phyloP scores from a whole-genome alignment of 2,888 invertebrate genomes.

The Sympetrum striolatum region DNA sequence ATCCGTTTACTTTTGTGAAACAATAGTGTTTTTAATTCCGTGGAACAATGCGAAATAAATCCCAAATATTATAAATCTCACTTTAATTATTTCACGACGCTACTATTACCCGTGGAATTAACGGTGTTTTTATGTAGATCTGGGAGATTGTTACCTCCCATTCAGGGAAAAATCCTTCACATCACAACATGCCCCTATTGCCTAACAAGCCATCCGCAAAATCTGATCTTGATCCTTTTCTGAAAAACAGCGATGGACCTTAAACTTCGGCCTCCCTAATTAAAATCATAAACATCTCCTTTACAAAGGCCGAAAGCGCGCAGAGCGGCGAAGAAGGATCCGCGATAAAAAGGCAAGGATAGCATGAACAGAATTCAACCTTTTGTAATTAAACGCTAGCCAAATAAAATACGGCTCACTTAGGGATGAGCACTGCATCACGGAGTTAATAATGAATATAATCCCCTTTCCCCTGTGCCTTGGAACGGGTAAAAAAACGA shows the following conservation, averaged over 20 bases:
- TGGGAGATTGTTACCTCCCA: background rate
- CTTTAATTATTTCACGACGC: no score
- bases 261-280: background rate
- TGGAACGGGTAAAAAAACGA: background rate
- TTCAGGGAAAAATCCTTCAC: background rate
- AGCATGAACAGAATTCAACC: background rate
- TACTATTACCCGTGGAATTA: no score
- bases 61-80: no score
- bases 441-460: background rate
- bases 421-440: background rate
- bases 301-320: background rate
- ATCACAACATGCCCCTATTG: background rate
- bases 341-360: background rate
- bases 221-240: background rate
- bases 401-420: background rate
- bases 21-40: no score
- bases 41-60: no score
- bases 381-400: background rate
- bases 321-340: background rate
- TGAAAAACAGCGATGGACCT: background rate
- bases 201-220: background rate
- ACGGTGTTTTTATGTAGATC: no score
- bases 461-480: background rate
- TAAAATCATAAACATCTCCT: slow-evolving; percentile 9
- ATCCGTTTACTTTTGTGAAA: no score